A percentile compares a stretch with the other conserved stretches of the same genome.
Evolutionary conservation across 1,140 invertebrate species (phyloP).

Genomic region (Meteorus sp.): DNA sequence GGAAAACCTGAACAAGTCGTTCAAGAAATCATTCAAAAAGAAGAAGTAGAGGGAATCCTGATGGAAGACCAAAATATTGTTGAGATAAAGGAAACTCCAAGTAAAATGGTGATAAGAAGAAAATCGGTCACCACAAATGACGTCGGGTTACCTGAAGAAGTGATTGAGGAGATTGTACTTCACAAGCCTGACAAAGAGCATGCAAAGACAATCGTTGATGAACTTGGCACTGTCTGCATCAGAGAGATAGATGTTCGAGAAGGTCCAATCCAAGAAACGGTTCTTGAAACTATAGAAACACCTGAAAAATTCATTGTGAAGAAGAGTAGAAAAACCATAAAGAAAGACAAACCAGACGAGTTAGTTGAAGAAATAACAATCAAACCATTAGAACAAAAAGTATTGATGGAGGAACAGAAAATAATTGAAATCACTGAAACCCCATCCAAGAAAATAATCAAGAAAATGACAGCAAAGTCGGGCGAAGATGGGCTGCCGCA

Average conservation of each 20-base stretch:
- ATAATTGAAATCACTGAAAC: constrained; percentile 32
- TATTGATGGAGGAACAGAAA: constrained; percentile 32
- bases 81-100: constrained; percentile 31
- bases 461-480: constrained; percentile 32
- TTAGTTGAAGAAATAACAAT: constrained; percentile 29
- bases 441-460: constrained; percentile 28
- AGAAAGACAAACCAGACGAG: constrained; percentile 28
- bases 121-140: constrained; percentile 33
- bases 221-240: constrained; percentile 23
- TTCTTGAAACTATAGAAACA: constrained; percentile 38
- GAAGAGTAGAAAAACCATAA: constrained; percentile 38
- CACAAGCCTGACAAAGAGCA: constrained; percentile 33
- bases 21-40: constrained; percentile 25
- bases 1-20: constrained; percentile 24
- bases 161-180: constrained; percentile 36
- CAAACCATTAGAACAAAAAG: constrained; percentile 28
- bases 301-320: constrained; percentile 38
- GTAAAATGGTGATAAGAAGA: constrained; percentile 29
- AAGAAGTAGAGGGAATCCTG: constrained; percentile 26
- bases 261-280: constrained; percentile 26
- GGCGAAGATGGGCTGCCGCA: constrained; percentile 32
- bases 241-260: constrained; percentile 22
- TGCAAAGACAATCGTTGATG: constrained; percentile 26
- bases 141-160: constrained; percentile 29
- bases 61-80: constrained; percentile 32